phyloP scores from a whole-genome alignment of 2,797 vertebrate species.

The Sebastes steindachneri region DNA sequence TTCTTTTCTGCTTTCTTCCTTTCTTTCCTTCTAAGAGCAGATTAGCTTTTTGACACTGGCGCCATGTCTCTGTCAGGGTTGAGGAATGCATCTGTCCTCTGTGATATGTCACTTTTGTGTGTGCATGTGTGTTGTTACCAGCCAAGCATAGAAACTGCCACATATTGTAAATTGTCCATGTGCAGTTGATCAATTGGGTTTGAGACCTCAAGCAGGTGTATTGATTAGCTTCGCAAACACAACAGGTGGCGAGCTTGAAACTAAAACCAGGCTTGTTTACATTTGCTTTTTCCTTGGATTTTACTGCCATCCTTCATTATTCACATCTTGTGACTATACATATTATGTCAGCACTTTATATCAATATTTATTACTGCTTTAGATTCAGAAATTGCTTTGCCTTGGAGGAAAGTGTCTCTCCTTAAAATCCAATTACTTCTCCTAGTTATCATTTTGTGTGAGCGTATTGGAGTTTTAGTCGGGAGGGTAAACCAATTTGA shows the following conservation, averaged over 20 bases:
- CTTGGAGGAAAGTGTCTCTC: slow-evolving; percentile 40
- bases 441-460: slow-evolving; percentile 60
- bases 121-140: neutral
- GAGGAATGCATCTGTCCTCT: slow-evolving; percentile 37
- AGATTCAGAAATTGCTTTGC: slow-evolving; percentile 40
- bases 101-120: slow-evolving; percentile 26
- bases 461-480: slow-evolving; percentile 47
- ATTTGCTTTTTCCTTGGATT: slow-evolving; percentile 9
- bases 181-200: slow-evolving; percentile 30
- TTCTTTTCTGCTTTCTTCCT: neutral
- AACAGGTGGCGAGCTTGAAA: slow-evolving; percentile 43
- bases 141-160: slow-evolving; percentile 11
- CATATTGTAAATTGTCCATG: slow-evolving; percentile 18
- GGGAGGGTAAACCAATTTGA: slow-evolving; percentile 63
- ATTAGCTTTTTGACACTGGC: slow-evolving; percentile 47
- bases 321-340: slow-evolving; percentile 29
- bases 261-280: neutral
- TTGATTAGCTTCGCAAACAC: slow-evolving; percentile 25
- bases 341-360: slow-evolving; percentile 49
- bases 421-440: slow-evolving; percentile 68
- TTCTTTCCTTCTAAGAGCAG: slow-evolving; percentile 18
- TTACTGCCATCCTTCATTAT: slow-evolving; percentile 31
- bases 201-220: slow-evolving; percentile 32
- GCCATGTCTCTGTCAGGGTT: slow-evolving; percentile 32
- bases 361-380: slow-evolving; percentile 56